Evolutionary conservation across 2,797 vertebrate genomes (phyloP).

Genomic region (Urophycis tenuis): DNA sequence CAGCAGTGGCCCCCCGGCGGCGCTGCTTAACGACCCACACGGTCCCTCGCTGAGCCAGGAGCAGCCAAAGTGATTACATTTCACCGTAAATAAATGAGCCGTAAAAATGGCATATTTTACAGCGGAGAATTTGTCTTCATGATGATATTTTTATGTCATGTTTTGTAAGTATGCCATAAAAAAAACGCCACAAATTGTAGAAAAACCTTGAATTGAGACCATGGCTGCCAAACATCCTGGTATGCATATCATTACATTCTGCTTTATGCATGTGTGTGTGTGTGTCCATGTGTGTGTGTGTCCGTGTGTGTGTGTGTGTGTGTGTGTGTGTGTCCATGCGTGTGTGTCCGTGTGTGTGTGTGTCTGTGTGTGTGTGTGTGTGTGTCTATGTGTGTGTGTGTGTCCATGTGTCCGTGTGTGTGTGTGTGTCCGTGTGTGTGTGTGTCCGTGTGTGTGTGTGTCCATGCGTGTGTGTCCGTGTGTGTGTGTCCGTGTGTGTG

Average conservation of each 20-base stretch:
- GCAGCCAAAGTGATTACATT: conserved; percentile 4
- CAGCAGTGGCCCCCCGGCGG: background rate
- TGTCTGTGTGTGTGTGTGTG: background rate
- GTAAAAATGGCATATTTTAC: conserved; percentile 1
- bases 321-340: background rate
- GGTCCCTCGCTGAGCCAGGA: background rate
- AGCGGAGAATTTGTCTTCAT: background rate
- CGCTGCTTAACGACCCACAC: background rate
- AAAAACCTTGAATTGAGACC: background rate
- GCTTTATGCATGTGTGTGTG: background rate
- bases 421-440: background rate
- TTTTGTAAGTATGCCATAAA: conserved; percentile 1
- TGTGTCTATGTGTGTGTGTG: background rate
- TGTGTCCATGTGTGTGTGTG: conserved; percentile 6
- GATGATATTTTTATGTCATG: background rate
- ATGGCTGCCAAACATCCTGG: too few relatives aligned
- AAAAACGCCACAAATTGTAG: background rate
- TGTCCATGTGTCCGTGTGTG: background rate
- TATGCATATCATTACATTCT: too few relatives aligned
- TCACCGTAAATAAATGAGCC: background rate
- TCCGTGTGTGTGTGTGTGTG: background rate
- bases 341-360: background rate
- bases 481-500: conserved; percentile 7
- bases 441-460: background rate
- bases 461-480: conserved; percentile 6